Conservation (phyloP, 2,888 invertebrate genomes). For the Cantharis lateralis region DNA sequence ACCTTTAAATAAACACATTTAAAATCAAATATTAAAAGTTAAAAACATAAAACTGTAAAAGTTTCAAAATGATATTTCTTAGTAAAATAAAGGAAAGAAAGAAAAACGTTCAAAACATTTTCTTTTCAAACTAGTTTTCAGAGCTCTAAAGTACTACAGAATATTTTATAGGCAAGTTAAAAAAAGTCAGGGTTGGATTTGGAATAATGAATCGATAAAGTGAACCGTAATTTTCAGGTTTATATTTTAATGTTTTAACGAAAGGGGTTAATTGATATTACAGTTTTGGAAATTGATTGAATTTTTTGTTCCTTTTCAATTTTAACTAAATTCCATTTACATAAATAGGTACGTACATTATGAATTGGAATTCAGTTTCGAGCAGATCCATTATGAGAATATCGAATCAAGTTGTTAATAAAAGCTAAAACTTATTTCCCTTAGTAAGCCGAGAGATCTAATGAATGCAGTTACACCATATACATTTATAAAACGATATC, state of each 20-base stretch:
- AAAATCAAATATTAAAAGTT: slow-evolving; percentile 25
- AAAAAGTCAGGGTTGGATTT: slow-evolving; percentile 31
- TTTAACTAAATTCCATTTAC: slow-evolving; percentile 10
- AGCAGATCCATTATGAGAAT: slow-evolving; percentile 8
- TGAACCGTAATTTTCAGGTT: slow-evolving; percentile 1
- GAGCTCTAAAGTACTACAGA: slow-evolving; percentile 36
- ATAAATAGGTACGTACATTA: slow-evolving; percentile 12
- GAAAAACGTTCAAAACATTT: slow-evolving; percentile 28
- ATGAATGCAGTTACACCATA: slow-evolving; percentile 41
- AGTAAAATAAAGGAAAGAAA: slow-evolving; percentile 19
- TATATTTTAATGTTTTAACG: neutral
- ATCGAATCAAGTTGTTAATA: slow-evolving; percentile 23
- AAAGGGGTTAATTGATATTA: neutral
- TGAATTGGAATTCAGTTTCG: slow-evolving; percentile 6
- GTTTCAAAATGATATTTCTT: slow-evolving; percentile 30
- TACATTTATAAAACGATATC: slow-evolving; percentile 34
- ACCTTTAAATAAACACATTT: slow-evolving; percentile 6
- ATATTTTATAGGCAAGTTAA: slow-evolving; percentile 36
- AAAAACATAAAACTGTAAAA: slow-evolving; percentile 21
- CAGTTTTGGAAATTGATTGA: neutral
- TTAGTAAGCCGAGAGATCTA: slow-evolving; percentile 35
- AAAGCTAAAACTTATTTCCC: slow-evolving; percentile 37
- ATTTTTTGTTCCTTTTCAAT: neutral
- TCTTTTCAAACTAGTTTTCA: slow-evolving; percentile 41
- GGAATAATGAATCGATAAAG: slow-evolving; percentile 27